These are phyloP conservation scores for Cephalopachus bancanus DNA, from an alignment of 2,797 vertebrate genomes.

Conservation along the genomic window DNA sequence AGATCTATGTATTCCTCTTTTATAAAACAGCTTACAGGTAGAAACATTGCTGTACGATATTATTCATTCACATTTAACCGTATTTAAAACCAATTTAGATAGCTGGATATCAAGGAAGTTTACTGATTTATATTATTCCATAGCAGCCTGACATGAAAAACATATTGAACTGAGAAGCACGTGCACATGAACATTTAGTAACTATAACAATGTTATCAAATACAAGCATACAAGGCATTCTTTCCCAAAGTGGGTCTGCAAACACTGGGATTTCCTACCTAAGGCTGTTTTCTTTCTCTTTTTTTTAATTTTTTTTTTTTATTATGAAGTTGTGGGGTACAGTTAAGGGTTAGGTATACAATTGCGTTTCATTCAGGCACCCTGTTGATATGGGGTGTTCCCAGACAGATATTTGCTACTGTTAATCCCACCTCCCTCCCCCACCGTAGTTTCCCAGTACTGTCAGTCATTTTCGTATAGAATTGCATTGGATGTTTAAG, in stretches of 20 bases:
- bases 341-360: too few species aligned
- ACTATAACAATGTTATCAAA: slow-evolving; percentile 75
- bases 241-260: slow-evolving; percentile 56
- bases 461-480: too few species aligned
- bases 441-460: too few species aligned
- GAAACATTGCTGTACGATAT: background rate
- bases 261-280: slow-evolving; percentile 57
- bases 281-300: slow-evolving; percentile 69
- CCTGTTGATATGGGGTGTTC: too few species aligned
- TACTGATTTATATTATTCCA: slow-evolving; percentile 8
- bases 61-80: background rate
- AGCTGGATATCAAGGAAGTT: background rate
- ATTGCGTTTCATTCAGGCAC: too few species aligned
- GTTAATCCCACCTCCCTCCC: too few species aligned
- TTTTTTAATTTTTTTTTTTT: too few species aligned
- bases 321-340: too few species aligned
- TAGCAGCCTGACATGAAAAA: slow-evolving; percentile 28
- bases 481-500: too few species aligned
- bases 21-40: background rate
- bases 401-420: too few species aligned
- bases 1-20: background rate
- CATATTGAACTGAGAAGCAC: background rate
- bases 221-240: slow-evolving; percentile 66
- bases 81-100: background rate
- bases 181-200: slow-evolving; percentile 37